Evolutionary conservation across 92 coral and sea anemone species (phyloP), one percentile per base, ranked within the genome.

Genomic region (Umimayanthus chanpuru): DNA sequence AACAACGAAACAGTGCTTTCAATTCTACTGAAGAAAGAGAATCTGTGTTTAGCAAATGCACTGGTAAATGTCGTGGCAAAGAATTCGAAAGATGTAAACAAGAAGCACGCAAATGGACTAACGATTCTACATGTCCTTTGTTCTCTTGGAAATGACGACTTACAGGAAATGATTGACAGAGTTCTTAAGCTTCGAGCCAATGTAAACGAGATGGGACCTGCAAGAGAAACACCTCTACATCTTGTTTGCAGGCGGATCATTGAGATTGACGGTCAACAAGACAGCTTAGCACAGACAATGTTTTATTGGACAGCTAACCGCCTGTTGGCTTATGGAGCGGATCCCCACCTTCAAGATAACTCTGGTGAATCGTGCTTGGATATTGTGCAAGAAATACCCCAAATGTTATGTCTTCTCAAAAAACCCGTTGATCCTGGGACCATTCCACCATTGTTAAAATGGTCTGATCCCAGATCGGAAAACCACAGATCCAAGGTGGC

Each of bases 41-140:
- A 41, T 26, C 23, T 15, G 30, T 5, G 26, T 41, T 68, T 82
- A n/a, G 86, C 86, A 47, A 41, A 67, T 25, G 30, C 86, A n/a
- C 50, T 68, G 64, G 32, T 82, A 43, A 50, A 44, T 23, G 38
- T 41, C 29, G 20, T 82, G 5, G 21, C 73, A 67, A 82, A 67
- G 58, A 26, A 43, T 25, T 68, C 39, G 26, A 43, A 82, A 68
- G 41, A 67, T 43, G 65, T 82, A 28, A 82, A 82, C 43, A 82
- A 82, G 86, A 82, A 82, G 65, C 86, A 82, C 86, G 66, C 77
- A 25, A 82, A 82, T 82, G 86, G 86, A 82, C 86, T 68, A 25
- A 82, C 86, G 39, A 68, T 82, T 82, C 77, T 82, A 14, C 86
- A 82, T 44, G 44, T 68, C 64, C 20, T 47, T 11, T 82, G 86